phyloP scores from a whole-genome alignment of 2,888 invertebrate genomes.

The Vanessa cardui region DNA sequence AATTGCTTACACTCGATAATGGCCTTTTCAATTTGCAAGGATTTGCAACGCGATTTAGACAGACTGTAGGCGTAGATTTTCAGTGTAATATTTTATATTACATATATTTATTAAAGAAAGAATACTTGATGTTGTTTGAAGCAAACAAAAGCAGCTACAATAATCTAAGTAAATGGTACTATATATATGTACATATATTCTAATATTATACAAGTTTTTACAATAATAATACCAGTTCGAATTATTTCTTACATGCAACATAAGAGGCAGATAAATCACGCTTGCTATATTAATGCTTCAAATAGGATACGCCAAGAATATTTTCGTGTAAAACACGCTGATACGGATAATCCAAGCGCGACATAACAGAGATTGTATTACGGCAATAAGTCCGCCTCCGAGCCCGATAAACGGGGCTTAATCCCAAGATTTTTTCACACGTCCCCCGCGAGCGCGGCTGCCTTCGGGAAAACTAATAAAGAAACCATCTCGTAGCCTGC shows the following conservation, averaged over 20 bases:
- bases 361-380: slow-evolving; percentile 81
- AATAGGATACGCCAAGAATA: slow-evolving; percentile 42
- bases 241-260: background rate
- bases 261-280: background rate
- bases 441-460: slow-evolving; percentile 63
- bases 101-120: too few species aligned
- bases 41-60: slow-evolving; percentile 67
- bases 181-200: too few species aligned
- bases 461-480: slow-evolving; percentile 81
- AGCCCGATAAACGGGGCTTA: slow-evolving; percentile 76
- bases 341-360: slow-evolving; percentile 73
- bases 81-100: slow-evolving; percentile 17
- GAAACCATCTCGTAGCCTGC: slow-evolving; percentile 81
- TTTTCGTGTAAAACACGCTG: slow-evolving; percentile 62
- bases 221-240: too few species aligned
- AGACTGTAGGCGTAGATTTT: slow-evolving; percentile 34
- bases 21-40: slow-evolving; percentile 79
- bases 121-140: too few species aligned
- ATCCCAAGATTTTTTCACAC: slow-evolving; percentile 80
- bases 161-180: too few species aligned
- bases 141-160: too few species aligned
- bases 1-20: slow-evolving; percentile 80
- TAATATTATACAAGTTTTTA: too few species aligned
- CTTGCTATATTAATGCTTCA: slow-evolving; percentile 37
- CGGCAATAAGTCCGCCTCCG: slow-evolving; percentile 72